Base-by-base conservation (phyloP, 2,888 invertebrate genomes). In the Schizaphis graminum region DNA sequence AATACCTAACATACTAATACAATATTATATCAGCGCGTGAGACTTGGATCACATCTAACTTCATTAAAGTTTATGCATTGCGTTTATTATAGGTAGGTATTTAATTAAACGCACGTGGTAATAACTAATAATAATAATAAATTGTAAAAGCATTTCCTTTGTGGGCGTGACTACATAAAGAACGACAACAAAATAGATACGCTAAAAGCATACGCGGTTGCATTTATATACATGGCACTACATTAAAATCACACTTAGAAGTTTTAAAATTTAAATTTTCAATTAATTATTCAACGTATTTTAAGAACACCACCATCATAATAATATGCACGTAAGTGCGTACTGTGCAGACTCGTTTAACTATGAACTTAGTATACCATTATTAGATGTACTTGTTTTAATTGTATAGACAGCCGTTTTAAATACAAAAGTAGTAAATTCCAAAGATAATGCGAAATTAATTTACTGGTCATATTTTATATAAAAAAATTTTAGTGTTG, bases 221-320 rank as follows among this genome's bases (percentile, higher is more conserved):
- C 77, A 35, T 77, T 77, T 35, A 77, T 35, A 77, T 77, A 35
- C 77, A 35, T 21, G 35, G 21, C 21, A 35, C 35, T 67, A 77
- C 57, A 44, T 44, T 53, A 57, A 90, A 41, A 44, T 44, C 56
- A 49, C 90, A 90, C 53, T 53, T 90, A 28, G 90, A 44, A 90
- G 56, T 56, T 90, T 49, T 90, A 77, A 91, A 91, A 67, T 49
- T 61, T 91, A 47, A 77, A 35, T 67, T 91, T 67, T 91, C 44
- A 44, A n/a, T 77, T 77, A 77, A 77, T 77, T 77, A 77, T 77
- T 92, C 85, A 47, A 47, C 57, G 88, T 86, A 91, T 53, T 53
- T 67, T 28, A 56, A 77, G 77, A 77, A 77, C 13, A 67, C n/a
- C 8, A 35, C 8, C 77, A 21, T 21, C 35, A 35, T 77, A 35